These are phyloP conservation scores for Ardeotis arabs DNA, from an alignment of 2,113 vertebrate species.

Conservation along the genomic window DNA sequence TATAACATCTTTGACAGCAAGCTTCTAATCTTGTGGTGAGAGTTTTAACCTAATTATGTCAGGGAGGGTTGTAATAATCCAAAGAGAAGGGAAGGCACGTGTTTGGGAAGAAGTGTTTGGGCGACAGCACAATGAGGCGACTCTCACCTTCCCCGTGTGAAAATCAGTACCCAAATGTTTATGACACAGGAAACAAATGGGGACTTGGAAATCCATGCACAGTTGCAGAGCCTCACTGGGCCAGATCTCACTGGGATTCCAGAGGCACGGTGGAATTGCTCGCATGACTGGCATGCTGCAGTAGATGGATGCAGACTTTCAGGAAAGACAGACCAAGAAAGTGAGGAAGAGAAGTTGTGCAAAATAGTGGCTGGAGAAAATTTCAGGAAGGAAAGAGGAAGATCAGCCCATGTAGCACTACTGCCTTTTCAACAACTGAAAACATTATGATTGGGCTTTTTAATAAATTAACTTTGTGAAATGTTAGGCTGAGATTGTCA, in stretches of 20 bases:
- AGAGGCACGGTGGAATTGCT: not conserved
- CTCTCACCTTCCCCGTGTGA: not conserved
- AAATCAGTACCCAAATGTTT: not conserved
- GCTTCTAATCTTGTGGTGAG: not conserved
- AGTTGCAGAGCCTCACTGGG: not conserved
- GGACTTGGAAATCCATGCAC: not conserved
- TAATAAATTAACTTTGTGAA: not conserved
- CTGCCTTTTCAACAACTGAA: not conserved
- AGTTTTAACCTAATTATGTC: not conserved
- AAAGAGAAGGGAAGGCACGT: not conserved
- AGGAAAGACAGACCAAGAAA: rapidly evolving
- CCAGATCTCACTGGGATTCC: not conserved
- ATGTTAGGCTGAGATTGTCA: not conserved
- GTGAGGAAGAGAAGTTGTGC: not conserved
- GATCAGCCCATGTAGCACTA: not conserved
- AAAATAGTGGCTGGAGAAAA: not conserved
- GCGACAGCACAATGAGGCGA: not conserved
- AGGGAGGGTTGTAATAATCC: not conserved
- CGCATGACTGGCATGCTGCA: not conserved
- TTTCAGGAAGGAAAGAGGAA: not conserved
- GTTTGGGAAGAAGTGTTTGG: not conserved
- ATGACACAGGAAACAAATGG: not conserved
- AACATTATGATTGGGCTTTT: not conserved
- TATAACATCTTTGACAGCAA: not conserved
- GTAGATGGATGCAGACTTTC: not conserved